These are phyloP conservation scores for Pyxicephalus adspersus DNA, from an alignment of 2,113 vertebrate genomes.

Conservation along the genomic window DNA sequence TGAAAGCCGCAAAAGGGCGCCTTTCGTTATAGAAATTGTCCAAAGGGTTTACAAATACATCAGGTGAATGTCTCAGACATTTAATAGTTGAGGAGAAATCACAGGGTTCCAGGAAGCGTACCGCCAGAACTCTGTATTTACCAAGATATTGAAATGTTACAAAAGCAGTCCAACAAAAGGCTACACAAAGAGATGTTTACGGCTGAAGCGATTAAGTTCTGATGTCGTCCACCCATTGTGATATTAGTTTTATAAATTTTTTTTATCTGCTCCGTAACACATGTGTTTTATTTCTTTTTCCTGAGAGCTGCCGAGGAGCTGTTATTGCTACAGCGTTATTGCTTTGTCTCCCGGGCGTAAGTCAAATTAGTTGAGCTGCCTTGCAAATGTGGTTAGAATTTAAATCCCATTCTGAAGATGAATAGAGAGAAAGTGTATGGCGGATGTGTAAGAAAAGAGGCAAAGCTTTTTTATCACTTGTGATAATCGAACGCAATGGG, in stretches of 20 bases:
- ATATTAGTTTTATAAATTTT: not conserved
- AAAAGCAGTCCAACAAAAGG: not conserved
- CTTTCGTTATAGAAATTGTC: not conserved
- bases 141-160: conserved; percentile 10
- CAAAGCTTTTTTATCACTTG: not conserved
- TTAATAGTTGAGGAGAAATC: conserved; percentile 5
- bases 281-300: not conserved
- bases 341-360: conserved; percentile 15
- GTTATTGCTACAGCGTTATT: not conserved
- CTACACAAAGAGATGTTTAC: conserved; percentile 17
- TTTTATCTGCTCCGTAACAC: conserved; percentile 23
- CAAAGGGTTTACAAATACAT: not conserved
- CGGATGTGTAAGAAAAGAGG: not conserved
- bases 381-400: conserved; percentile 2
- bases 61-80: conserved; percentile 10
- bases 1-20: not conserved
- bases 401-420: conserved; percentile 2
- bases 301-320: not conserved
- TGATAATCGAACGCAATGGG: not conserved
- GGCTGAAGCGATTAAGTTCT: not conserved
- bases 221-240: not conserved
- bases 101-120: not conserved
- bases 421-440: not conserved
- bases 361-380: conserved; percentile 6
- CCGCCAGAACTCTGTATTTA: not conserved